These are phyloP conservation scores for Chelon labrosus DNA, from an alignment of 2,797 vertebrate genomes.

Conservation along the genomic window DNA sequence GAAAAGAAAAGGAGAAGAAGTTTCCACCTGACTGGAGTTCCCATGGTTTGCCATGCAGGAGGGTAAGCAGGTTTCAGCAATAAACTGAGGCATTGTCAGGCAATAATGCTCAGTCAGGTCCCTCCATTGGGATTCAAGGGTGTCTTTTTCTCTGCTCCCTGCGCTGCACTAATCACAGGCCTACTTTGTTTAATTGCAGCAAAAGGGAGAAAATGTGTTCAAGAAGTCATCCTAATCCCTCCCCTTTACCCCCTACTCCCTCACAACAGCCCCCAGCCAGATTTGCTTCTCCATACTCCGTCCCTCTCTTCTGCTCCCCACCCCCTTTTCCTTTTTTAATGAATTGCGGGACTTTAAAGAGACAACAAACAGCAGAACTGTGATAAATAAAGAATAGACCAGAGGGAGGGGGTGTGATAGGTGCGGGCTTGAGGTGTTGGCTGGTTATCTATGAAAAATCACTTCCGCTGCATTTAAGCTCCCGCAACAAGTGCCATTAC, in stretches of 20 bases:
- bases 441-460: constrained; percentile 85
- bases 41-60: constrained; percentile 98
- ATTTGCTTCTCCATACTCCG: constrained; percentile 60
- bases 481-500: constrained; percentile 92
- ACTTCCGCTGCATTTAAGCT: constrained; percentile 79
- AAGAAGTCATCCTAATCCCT: constrained; percentile 98
- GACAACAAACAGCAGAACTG: constrained; percentile 94
- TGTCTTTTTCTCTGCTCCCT: constrained; percentile 99
- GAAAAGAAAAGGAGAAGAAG: constrained; percentile 92
- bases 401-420: constrained; percentile 72
- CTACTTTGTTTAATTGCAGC: constrained; percentile 99
- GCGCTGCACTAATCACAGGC: constrained; percentile 99
- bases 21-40: constrained; percentile 99
- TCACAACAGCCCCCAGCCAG: constrained; percentile 65
- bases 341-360: constrained; percentile 92
- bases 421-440: constrained; percentile 89
- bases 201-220: constrained; percentile 99
- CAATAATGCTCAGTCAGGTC: constrained; percentile 99
- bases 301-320: constrained; percentile 74
- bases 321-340: constrained; percentile 88
- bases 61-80: constrained; percentile 99
- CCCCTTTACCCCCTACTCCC: constrained; percentile 78
- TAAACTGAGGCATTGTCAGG: constrained; percentile 99
- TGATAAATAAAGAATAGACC: constrained; percentile 91
- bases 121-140: constrained; percentile 99